Conservation (phyloP, 2,888 invertebrate species). For the Rhingia rostrata region DNA sequence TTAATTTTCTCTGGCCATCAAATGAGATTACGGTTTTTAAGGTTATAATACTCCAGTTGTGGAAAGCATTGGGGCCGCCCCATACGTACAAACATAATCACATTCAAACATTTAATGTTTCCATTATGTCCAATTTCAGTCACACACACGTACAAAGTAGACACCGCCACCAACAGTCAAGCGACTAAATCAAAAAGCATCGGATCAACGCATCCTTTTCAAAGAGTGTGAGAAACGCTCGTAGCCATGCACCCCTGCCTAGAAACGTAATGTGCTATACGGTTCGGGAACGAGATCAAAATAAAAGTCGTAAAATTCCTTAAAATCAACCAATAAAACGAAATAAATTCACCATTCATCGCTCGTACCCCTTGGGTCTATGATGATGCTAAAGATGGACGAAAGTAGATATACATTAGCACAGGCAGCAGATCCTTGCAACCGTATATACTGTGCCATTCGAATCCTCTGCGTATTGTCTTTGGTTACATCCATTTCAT, state of each 20-base stretch:
- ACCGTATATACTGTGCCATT: constrained; percentile 9
- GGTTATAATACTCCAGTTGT: neutral
- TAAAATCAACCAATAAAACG: constrained; percentile 74
- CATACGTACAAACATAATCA: constrained; percentile 42
- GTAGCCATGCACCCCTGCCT: neutral
- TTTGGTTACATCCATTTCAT: constrained; percentile 62
- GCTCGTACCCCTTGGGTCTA: constrained; percentile 37
- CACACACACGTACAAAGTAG: constrained; percentile 29
- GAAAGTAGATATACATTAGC: constrained; percentile 4
- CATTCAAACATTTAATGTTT: constrained; percentile 66
- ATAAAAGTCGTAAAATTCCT: constrained; percentile 71
- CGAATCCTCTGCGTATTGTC: constrained; percentile 58
- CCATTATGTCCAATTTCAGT: constrained; percentile 60
- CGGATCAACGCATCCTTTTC: neutral
- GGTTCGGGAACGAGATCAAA: constrained; percentile 68
- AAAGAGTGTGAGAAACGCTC: constrained; percentile 1
- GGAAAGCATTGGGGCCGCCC: neutral
- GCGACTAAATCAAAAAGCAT: constrained; percentile 56
- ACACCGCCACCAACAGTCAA: neutral
- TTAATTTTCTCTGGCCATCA: constrained; percentile 68
- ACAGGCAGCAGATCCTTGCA: constrained; percentile 5
- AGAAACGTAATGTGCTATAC: constrained; percentile 28
- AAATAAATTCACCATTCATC: constrained; percentile 62
- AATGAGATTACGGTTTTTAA: constrained; percentile 62
- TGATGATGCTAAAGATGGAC: neutral